Conservation (phyloP, 2,888 invertebrate species). For the Acleris laterana region DNA sequence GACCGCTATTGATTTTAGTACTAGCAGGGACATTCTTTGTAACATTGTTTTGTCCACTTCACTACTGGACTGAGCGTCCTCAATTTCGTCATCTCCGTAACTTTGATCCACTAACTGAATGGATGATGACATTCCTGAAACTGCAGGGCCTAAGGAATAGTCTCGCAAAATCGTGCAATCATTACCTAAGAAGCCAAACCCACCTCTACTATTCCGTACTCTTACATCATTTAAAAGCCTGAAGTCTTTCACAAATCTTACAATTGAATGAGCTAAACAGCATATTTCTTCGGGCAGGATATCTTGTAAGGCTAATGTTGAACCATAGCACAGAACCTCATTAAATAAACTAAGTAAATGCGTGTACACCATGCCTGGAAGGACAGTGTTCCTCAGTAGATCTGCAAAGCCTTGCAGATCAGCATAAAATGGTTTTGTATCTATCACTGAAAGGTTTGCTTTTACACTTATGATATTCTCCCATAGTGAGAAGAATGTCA, state of each 20-base stretch:
- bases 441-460: constrained; percentile 94
- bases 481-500: constrained; percentile 94
- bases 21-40: constrained; percentile 93
- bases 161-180: constrained; percentile 70
- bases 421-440: constrained; percentile 94
- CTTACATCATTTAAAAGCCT: constrained; percentile 87
- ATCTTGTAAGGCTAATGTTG: constrained; percentile 94
- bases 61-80: constrained; percentile 67
- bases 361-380: constrained; percentile 93
- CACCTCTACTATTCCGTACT: constrained; percentile 71
- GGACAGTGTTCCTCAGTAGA: constrained; percentile 86
- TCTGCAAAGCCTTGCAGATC: constrained; percentile 92
- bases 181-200: constrained; percentile 76
- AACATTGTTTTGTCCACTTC: constrained; percentile 91
- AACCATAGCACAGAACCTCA: constrained; percentile 95
- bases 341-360: constrained; percentile 94
- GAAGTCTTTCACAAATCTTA: constrained; percentile 93
- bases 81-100: constrained; percentile 74
- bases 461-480: constrained; percentile 95
- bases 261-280: constrained; percentile 92
- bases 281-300: constrained; percentile 95
- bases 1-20: constrained; percentile 94
- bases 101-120: constrained; percentile 76
- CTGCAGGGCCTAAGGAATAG: constrained; percentile 68
- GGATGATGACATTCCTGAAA: constrained; percentile 63